A percentile compares a stretch with the other conserved stretches of the same genome.
Conservation (phyloP, 2,888 invertebrate genomes). For the Chirona hameri region DNA sequence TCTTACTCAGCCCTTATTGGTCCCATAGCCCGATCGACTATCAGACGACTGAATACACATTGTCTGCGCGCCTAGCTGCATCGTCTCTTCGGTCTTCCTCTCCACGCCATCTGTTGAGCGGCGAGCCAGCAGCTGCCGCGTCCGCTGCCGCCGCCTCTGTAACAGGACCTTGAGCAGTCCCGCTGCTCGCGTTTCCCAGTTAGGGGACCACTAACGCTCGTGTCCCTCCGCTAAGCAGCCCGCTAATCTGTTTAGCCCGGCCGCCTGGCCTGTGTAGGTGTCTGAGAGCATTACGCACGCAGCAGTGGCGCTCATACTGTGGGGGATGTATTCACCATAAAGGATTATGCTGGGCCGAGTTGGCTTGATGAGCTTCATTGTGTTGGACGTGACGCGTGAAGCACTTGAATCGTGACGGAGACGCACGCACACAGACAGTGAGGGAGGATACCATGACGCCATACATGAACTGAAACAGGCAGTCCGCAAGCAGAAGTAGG, state of each 20-base stretch:
- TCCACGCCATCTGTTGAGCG: background rate
- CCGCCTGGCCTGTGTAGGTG: background rate
- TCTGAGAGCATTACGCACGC: background rate
- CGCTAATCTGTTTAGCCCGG: background rate
- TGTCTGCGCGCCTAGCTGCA: background rate
- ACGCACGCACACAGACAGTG: too few relatives aligned
- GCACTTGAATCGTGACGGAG: too few relatives aligned
- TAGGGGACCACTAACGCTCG: background rate
- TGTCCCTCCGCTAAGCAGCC: background rate
- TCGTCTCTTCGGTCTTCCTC: background rate
- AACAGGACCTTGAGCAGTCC: background rate
- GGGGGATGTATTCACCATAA: background rate
- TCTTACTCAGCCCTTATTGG: too few relatives aligned
- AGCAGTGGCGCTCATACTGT: background rate
- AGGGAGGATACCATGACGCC: too few relatives aligned
- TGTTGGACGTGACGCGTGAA: background rate
- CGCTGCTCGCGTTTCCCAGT: background rate
- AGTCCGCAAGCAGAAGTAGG: too few relatives aligned
- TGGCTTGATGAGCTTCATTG: background rate
- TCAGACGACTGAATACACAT: too few relatives aligned
- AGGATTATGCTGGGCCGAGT: background rate
- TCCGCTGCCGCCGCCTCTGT: background rate
- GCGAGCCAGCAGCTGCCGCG: background rate
- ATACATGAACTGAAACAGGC: too few relatives aligned
- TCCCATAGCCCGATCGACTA: too few relatives aligned